Evolutionary conservation across 2,797 vertebrate species (phyloP), one percentile per base, ranked within the genome.

Genomic region (Hoplostethus atlanticus): DNA sequence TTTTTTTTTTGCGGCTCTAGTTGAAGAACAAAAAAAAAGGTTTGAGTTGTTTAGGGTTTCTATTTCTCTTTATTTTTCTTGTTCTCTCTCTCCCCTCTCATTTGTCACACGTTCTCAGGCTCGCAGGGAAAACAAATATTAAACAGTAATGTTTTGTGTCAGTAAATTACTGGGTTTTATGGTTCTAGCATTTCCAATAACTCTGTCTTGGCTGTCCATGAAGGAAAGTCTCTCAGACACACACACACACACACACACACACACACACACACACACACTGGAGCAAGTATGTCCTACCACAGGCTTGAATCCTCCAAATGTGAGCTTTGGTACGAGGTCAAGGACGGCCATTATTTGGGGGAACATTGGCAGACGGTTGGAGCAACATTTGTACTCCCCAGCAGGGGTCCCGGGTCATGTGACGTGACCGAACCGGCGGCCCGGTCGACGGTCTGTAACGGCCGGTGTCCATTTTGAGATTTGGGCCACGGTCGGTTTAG

Each of bases 51-150:
- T 87, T 64, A 74, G 57, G 60, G 70, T 86, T 91, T 87, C 77
- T 77, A 55, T 86, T 89, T 72, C 84, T 64, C 77, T 86, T 42
- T 50, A 54, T 63, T 58, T 42, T 6, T 65, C 5, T 50, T 6
- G 9, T 38, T 65, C 54, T 50, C 44, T 50, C 61, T 74, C 71
- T 76, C 6, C 59, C 69, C 73, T 76, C 77, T 83, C 83, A 68
- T 81, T 73, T 81, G 71, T 44, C 81, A 54, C 79, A 65, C 47
- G 15, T 48, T 63, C 74, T 68, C 16, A 8, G 44, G 52, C 71
- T 44, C 55, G 59, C 77, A 85, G 80, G 68, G 72, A 87, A 87
- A 88, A 80, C 73, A 89, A 81, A 86, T 80, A 81, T 84, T 65
- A 79, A 89, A 85, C 74, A 31, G 73, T 78, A 12, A 66, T 84